A percentile compares a stretch with the other conserved stretches of the same genome.
Evolutionary conservation across 2,797 vertebrate genomes (phyloP).

Genomic region (Nannoperca australis): DNA sequence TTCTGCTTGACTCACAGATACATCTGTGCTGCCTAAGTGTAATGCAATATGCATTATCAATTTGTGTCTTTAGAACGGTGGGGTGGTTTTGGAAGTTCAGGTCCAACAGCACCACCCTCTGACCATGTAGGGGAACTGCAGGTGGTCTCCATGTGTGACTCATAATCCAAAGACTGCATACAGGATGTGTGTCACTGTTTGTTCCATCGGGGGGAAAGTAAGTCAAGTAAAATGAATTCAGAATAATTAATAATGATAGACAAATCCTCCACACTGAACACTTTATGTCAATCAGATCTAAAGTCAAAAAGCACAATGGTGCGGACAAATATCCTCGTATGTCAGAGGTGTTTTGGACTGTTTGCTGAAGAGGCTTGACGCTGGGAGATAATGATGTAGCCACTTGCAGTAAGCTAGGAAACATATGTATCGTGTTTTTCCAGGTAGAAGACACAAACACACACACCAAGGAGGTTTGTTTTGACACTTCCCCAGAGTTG

Average conservation of each 20-base stretch:
- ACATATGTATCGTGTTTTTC: background rate
- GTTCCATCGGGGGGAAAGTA: background rate
- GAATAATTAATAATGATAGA: background rate
- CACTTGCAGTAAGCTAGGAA: background rate
- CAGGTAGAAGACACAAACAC: background rate
- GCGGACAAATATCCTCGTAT: background rate
- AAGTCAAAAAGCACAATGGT: background rate
- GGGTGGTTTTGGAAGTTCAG: conserved; percentile 33
- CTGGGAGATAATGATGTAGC: background rate
- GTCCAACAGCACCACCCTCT: conserved; percentile 79
- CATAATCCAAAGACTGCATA: conserved; percentile 42
- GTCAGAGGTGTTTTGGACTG: background rate
- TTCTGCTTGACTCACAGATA: conserved; percentile 56
- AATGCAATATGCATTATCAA: conserved; percentile 65
- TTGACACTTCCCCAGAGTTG: conserved; percentile 14
- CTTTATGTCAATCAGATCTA: background rate
- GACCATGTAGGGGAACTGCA: conserved; percentile 23
- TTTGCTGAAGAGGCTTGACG: background rate
- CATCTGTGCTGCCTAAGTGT: conserved; percentile 51
- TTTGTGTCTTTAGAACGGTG: conserved; percentile 25
- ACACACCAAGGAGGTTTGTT: conserved; percentile 12
- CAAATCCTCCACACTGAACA: no score
- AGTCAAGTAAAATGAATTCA: no score
- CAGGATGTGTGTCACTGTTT: conserved; percentile 19
- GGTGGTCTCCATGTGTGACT: conserved; percentile 27